Evolutionary conservation across 2,113 vertebrate genomes (phyloP).

Genomic region (Columba janthina): DNA sequence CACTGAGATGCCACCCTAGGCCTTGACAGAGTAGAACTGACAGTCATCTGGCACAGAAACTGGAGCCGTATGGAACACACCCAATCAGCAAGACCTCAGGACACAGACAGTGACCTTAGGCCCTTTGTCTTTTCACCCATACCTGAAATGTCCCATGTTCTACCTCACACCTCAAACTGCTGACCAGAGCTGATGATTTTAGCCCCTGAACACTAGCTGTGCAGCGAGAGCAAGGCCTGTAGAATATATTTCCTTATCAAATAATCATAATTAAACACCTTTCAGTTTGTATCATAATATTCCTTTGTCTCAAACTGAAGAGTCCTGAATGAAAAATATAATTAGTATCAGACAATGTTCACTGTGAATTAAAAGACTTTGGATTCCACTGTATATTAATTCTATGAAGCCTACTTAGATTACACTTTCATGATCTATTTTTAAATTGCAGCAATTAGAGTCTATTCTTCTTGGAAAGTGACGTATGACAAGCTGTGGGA

Average conservation of each 20-base stretch:
- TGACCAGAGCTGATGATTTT: background rate
- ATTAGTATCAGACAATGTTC: background rate
- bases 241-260: background rate
- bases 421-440: background rate
- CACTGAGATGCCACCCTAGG: background rate
- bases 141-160: background rate
- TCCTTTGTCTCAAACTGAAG: constrained; percentile 9
- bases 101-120: background rate
- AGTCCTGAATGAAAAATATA: constrained; percentile 7
- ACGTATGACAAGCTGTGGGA: background rate
- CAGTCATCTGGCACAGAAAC: background rate
- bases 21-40: background rate
- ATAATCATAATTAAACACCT: background rate
- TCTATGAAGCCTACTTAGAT: background rate
- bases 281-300: background rate
- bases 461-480: constrained; percentile 6
- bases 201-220: background rate
- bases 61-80: background rate
- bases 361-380: constrained; percentile 14
- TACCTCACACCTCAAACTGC: background rate
- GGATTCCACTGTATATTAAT: background rate
- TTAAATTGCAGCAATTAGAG: background rate
- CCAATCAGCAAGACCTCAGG: background rate
- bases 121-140: background rate
- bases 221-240: background rate